A percentile compares a stretch with the other conserved stretches of the same genome.
Conservation (phyloP, 2,113 vertebrate genomes). For the Tringa solitaria region DNA sequence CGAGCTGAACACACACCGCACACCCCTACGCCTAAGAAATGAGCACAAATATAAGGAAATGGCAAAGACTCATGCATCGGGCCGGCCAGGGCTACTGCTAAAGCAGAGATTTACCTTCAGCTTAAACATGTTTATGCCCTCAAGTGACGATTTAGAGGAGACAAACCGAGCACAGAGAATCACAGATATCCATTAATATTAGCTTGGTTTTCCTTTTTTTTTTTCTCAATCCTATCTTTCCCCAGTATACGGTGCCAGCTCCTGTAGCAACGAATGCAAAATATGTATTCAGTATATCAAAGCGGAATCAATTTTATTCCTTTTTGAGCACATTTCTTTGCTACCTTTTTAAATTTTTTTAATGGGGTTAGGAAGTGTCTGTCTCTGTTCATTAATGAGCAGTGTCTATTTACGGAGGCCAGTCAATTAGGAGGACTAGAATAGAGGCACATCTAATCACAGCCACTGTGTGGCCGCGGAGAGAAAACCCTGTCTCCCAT, state of each 20-base stretch:
- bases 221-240: neutral
- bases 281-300: neutral
- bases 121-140: neutral
- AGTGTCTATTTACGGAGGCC: slow-evolving; percentile 2
- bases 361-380: neutral
- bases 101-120: slow-evolving; percentile 12
- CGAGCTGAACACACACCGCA: neutral
- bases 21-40: neutral
- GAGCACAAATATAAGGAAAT: neutral
- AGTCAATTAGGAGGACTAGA: slow-evolving; percentile 58
- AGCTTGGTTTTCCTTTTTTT: neutral
- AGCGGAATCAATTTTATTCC: slow-evolving; percentile 15
- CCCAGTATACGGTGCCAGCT: neutral
- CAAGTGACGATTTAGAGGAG: neutral
- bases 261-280: slow-evolving; percentile 16
- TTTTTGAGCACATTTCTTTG: slow-evolving; percentile 22
- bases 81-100: neutral
- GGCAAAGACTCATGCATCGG: neutral
- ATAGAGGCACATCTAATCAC: slow-evolving; percentile 8
- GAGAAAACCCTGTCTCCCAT: slow-evolving; percentile 12
- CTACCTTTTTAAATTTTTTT: neutral
- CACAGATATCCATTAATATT: neutral
- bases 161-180: neutral
- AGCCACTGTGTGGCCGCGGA: neutral
- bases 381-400: slow-evolving; percentile 12